Percentiles rank a stretch among this genome's conserved stretches.
Conservation (phyloP, 2,888 invertebrate genomes). For the Drosophila lacicola region DNA sequence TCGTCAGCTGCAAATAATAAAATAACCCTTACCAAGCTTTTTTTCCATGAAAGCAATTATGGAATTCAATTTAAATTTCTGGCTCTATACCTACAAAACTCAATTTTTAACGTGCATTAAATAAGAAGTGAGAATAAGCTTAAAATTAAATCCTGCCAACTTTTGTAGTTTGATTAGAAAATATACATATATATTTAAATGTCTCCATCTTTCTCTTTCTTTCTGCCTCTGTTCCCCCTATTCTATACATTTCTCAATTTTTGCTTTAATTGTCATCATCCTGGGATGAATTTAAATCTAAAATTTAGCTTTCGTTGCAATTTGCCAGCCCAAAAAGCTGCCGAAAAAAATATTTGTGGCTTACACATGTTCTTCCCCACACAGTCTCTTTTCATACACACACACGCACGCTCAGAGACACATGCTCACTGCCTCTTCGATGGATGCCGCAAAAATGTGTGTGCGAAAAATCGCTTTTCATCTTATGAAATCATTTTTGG, state of each 20-base stretch:
- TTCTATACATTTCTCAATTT: not conserved
- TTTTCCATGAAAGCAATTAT: constrained; percentile 1
- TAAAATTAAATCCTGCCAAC: too few relatives aligned
- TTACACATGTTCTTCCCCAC: constrained; percentile 5
- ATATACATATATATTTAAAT: not conserved
- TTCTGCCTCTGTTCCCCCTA: not conserved
- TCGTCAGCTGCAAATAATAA: constrained; percentile 14
- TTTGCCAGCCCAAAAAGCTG: constrained; percentile 44
- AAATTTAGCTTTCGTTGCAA: constrained; percentile 40
- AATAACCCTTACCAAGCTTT: not conserved
- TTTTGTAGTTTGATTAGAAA: too few relatives aligned
- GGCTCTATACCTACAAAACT: not conserved
- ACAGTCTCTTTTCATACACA: not conserved
- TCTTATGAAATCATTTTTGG: constrained; percentile 73
- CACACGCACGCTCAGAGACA: not conserved
- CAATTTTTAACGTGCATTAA: too few relatives aligned
- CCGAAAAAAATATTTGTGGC: constrained; percentile 52
- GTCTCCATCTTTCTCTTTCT: not conserved
- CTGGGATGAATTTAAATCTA: constrained; percentile 33
- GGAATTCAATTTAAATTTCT: constrained; percentile 24
- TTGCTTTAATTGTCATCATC: constrained; percentile 54
- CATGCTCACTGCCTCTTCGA: not conserved
- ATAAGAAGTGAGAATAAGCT: too few relatives aligned
- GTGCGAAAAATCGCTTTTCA: constrained; percentile 69
- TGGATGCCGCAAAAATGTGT: constrained; percentile 42